Percentiles rank a stretch among this genome's conserved stretches.
phyloP scores from a whole-genome alignment of 2,888 invertebrate species.

The Zygogramma bicolorata region DNA sequence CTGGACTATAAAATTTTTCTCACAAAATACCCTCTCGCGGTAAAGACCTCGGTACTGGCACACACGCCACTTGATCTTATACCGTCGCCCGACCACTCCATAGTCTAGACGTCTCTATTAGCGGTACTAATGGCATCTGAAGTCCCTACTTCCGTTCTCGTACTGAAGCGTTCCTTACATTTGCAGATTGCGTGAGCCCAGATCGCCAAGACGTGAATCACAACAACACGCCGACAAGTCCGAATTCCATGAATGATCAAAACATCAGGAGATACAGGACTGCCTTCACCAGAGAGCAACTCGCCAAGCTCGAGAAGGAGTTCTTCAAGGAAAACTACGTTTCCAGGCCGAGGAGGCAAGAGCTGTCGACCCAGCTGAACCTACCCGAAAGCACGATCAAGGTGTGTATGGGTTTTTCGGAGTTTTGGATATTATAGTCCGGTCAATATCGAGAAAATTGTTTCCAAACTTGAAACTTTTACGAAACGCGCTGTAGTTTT shows the following conservation, averaged over 20 bases:
- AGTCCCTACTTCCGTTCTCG: neutral
- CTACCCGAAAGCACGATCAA: conserved; percentile 98
- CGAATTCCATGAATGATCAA: conserved; percentile 68
- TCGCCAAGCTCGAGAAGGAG: conserved; percentile 93
- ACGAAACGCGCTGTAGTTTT: neutral
- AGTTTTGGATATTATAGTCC: neutral
- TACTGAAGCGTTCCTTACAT: neutral
- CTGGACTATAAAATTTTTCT: too few species aligned
- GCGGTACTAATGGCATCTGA: neutral
- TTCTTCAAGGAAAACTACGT: conserved; percentile 98
- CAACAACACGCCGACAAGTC: conserved; percentile 47
- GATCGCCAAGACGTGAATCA: conserved; percentile 54
- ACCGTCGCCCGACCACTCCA: conserved; percentile 2
- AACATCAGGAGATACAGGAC: conserved; percentile 92
- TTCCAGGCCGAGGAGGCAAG: conserved; percentile 93
- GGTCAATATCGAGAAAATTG: neutral
- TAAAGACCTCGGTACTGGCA: too few species aligned
- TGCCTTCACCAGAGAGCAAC: conserved; percentile 95
- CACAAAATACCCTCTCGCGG: too few species aligned
- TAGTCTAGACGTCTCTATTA: conserved; percentile 34
- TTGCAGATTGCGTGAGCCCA: conserved; percentile 68
- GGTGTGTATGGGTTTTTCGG: conserved; percentile 70
- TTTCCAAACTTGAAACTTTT: neutral
- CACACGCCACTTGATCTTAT: neutral
- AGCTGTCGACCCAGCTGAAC: conserved; percentile 91